A percentile compares a stretch with the other conserved stretches of the same genome.
Conservation (phyloP, 2,888 invertebrate genomes). For the Nemotelus nigrinus region DNA sequence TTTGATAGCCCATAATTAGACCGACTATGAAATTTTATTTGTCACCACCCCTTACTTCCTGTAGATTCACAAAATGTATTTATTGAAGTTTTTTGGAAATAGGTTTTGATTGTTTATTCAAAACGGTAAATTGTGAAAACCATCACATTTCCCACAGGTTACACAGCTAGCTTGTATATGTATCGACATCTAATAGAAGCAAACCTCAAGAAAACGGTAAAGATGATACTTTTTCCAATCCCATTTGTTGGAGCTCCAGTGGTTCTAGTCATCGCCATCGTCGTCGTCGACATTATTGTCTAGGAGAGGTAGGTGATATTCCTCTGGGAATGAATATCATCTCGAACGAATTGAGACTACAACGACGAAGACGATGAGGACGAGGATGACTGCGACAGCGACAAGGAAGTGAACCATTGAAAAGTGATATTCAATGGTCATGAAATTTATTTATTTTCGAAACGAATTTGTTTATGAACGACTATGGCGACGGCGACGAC, state of each 20-base stretch:
- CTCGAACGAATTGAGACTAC: conserved; percentile 20
- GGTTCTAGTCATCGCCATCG: neutral
- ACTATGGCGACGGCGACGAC: conserved; percentile 27
- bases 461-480: conserved; percentile 39
- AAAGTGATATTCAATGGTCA: conserved; percentile 45
- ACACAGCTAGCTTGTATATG: too few relatives aligned
- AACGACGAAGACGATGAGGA: neutral
- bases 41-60: too few relatives aligned
- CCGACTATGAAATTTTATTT: too few relatives aligned
- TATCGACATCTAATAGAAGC: too few relatives aligned
- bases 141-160: too few relatives aligned
- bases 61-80: too few relatives aligned
- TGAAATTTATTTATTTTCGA: conserved; percentile 43
- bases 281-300: neutral
- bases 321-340: neutral
- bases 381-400: neutral
- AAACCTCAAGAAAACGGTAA: neutral
- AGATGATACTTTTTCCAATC: conserved; percentile 3
- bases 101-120: too few relatives aligned
- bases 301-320: neutral
- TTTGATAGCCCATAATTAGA: too few relatives aligned
- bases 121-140: too few relatives aligned
- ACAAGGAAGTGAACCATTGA: conserved; percentile 43
- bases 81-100: too few relatives aligned
- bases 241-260: neutral